phyloP scores from a whole-genome alignment of 2,888 invertebrate species.

The Hypercompe scribonia region DNA sequence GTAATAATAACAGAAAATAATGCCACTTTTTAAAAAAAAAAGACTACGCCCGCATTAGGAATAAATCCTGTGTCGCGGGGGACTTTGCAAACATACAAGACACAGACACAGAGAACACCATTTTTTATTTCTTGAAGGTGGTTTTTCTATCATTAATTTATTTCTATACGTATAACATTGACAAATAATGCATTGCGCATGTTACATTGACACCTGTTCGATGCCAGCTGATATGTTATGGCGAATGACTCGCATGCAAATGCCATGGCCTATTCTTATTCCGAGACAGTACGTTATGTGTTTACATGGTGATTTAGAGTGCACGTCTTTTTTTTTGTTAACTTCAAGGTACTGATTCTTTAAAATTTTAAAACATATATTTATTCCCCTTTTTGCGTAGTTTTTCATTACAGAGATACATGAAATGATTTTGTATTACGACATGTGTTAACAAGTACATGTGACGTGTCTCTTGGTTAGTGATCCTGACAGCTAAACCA shows the following conservation, averaged over 20 bases:
- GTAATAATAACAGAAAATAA: no score
- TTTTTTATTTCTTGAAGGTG: no score
- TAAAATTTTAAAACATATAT: neutral
- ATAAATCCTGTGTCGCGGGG: no score
- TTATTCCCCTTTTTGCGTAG: neutral
- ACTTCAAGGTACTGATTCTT: neutral
- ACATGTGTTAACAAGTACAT: no score
- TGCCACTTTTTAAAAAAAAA: no score
- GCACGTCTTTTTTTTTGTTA: neutral
- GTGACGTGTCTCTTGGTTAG: no score
- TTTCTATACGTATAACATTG: neutral
- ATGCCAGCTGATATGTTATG: constrained; percentile 60
- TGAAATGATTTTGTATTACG: no score
- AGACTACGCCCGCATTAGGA: no score
- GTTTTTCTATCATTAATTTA: neutral
- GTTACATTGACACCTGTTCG: constrained; percentile 55
- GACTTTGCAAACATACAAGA: no score
- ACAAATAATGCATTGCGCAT: constrained; percentile 27
- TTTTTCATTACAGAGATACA: no score
- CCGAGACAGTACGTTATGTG: neutral
- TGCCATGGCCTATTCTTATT: constrained; percentile 28
- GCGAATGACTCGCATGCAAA: constrained; percentile 59
- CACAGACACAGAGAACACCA: no score
- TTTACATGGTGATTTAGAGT: constrained; percentile 49
- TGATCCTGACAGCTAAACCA: no score